Base-by-base conservation (phyloP, 1,140 invertebrate species). In the Drosophila yakuba region DNA sequence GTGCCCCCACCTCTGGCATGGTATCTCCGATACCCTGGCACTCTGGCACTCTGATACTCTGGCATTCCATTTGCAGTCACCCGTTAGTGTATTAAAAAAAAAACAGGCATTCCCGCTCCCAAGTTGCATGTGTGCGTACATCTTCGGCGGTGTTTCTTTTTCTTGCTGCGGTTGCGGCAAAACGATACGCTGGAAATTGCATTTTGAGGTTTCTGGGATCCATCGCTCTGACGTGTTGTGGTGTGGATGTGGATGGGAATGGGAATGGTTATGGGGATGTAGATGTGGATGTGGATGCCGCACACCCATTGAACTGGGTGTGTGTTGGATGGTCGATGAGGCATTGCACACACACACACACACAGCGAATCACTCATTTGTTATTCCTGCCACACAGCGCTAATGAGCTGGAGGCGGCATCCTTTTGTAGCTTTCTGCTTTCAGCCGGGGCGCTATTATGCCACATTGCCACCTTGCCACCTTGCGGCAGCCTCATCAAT, bases 141-240 rank as follows among this genome's bases (percentile, higher is more conserved):
- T 50, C 44, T 79, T 74, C 25, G 36, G 51, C 23, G 32, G 32
- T 32, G 32, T 39, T 35, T 75, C 14, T 20, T 78, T 54, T 55
- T 57, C 78, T 44, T 55, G 60, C 47, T 74, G 71, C 60, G 59
- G 58, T 79, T 59, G 58, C 48, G 57, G 67, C 67, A 51, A 36
- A 86, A 63, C 74, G 78, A 82, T 86, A 88, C 78, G 80, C 60
- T 71, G 63, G 56, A 88, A 88, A 86, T 86, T 86, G 82, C 83
- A 86, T 88, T 86, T 78, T 88, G 79, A 75, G 83, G 82, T 79
- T 81, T 64, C 58, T 60, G 63, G 39, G 67, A 60, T 85, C 63
- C 66, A 80, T 83, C 39, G 74, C 64, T 68, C 62, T 23, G 66
- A 44, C 48, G 44, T 32, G 47, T 38, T 52, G 35, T 50, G 55